Evolutionary conservation across 1,140 invertebrate genomes (phyloP).

Genomic region (Asbolus verrucosus): DNA sequence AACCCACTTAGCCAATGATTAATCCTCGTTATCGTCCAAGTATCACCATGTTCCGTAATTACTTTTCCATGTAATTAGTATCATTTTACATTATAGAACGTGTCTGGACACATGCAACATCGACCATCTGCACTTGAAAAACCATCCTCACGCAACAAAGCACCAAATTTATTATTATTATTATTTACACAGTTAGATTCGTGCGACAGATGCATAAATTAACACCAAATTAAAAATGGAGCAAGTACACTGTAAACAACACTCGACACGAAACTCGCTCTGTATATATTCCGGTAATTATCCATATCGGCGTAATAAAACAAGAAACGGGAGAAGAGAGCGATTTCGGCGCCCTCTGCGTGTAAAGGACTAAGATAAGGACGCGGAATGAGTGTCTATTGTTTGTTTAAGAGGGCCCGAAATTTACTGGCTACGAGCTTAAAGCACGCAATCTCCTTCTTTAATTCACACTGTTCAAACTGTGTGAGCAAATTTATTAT

Average conservation of each 20-base stretch:
- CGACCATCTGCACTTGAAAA: constrained; percentile 50
- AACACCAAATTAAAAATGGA: constrained; percentile 61
- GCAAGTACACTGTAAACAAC: constrained; percentile 45
- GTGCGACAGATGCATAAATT: constrained; percentile 61
- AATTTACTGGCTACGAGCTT: constrained; percentile 45
- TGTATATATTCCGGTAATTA: constrained; percentile 40
- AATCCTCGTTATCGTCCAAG: constrained; percentile 23
- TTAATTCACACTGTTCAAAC: constrained; percentile 31
- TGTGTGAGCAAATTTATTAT: constrained; percentile 8
- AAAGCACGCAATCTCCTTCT: constrained; percentile 21
- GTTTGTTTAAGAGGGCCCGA: constrained; percentile 50
- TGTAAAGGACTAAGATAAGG: constrained; percentile 49
- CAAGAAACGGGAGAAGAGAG: constrained; percentile 33
- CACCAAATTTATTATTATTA: constrained; percentile 50
- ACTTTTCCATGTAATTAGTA: constrained; percentile 58
- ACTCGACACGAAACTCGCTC: constrained; percentile 26
- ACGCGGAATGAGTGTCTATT: constrained; percentile 48
- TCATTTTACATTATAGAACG: constrained; percentile 55
- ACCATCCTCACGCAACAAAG: constrained; percentile 39
- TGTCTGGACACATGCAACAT: constrained; percentile 47
- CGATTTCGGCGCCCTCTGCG: constrained; percentile 42
- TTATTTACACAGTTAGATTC: constrained; percentile 59
- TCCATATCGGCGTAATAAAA: constrained; percentile 44
- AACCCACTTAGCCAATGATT: constrained; percentile 25
- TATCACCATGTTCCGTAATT: constrained; percentile 54